These are phyloP conservation scores for Sorex araneus DNA, from an alignment of 2,113 vertebrate species.

Conservation along the genomic window DNA sequence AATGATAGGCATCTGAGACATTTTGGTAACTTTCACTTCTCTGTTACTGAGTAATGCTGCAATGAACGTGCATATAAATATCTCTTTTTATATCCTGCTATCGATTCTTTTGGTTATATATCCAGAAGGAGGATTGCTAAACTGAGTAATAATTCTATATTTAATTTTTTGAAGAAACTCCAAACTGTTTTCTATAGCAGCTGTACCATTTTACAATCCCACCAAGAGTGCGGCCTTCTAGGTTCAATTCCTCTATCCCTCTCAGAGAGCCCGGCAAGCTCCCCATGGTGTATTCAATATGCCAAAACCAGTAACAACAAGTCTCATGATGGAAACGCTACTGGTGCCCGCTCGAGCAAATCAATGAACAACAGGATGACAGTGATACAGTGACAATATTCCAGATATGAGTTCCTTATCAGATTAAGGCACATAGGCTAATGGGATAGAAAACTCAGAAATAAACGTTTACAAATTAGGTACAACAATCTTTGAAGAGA, in stretches of 20 bases:
- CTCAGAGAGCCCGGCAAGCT: too few species aligned
- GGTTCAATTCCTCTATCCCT: too few species aligned
- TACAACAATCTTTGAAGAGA: neutral
- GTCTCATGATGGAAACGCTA: too few species aligned
- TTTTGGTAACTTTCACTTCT: neutral
- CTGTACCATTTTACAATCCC: neutral
- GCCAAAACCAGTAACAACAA: too few species aligned
- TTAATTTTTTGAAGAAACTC: neutral
- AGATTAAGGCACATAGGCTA: neutral
- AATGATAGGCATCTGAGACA: neutral
- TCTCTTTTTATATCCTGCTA: neutral
- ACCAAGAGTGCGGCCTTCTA: too few species aligned
- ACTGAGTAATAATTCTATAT: neutral
- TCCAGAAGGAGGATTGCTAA: neutral
- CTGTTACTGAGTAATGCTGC: neutral
- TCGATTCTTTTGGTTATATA: neutral
- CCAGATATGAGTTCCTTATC: neutral
- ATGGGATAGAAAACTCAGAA: neutral
- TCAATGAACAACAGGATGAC: too few species aligned
- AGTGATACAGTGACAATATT: neutral
- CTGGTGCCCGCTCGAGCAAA: too few species aligned
- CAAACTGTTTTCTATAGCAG: neutral
- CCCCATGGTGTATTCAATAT: too few species aligned
- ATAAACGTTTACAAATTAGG: neutral
- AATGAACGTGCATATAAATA: neutral